phyloP scores from a whole-genome alignment of 2,888 invertebrate genomes.

The Pyrochroa serraticornis region DNA sequence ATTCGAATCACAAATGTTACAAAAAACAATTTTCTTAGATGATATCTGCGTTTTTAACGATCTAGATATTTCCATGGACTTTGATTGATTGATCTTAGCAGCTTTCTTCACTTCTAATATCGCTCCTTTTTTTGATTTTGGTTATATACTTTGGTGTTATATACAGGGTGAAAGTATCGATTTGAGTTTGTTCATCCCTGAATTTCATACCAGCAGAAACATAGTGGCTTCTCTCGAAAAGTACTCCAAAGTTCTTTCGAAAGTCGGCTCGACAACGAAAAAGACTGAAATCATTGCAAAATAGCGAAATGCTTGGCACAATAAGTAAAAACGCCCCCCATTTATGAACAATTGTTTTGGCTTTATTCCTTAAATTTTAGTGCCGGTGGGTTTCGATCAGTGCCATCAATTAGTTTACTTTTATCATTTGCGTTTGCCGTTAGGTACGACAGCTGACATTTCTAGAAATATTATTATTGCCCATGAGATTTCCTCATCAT shows the following conservation, averaged over 20 bases:
- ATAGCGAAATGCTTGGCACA: constrained; percentile 84
- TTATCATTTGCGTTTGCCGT: constrained; percentile 90
- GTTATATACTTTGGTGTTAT: too few relatives aligned
- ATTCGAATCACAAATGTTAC: too few relatives aligned
- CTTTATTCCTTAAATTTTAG: constrained; percentile 43
- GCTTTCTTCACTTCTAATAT: too few relatives aligned
- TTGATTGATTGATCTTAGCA: too few relatives aligned
- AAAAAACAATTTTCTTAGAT: too few relatives aligned
- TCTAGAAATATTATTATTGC: constrained; percentile 88
- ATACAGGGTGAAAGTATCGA: constrained; percentile 86
- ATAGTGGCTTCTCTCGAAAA: constrained; percentile 84
- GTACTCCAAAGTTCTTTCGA: constrained; percentile 83
- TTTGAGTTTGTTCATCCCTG: constrained; percentile 87
- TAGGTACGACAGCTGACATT: constrained; percentile 87
- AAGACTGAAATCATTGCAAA: constrained; percentile 64
- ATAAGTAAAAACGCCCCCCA: constrained; percentile 57
- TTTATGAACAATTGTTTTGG: not conserved
- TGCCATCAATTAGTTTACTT: constrained; percentile 86
- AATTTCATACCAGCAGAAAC: constrained; percentile 86
- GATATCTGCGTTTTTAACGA: too few relatives aligned
- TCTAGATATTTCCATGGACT: too few relatives aligned
- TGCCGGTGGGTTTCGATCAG: constrained; percentile 90
- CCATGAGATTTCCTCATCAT: constrained; percentile 86
- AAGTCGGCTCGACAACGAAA: constrained; percentile 67
- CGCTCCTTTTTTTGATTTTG: too few relatives aligned